These are phyloP conservation scores for Trichacis sp. DNA, from an alignment of 2,888 invertebrate genomes.

Conservation along the genomic window DNA sequence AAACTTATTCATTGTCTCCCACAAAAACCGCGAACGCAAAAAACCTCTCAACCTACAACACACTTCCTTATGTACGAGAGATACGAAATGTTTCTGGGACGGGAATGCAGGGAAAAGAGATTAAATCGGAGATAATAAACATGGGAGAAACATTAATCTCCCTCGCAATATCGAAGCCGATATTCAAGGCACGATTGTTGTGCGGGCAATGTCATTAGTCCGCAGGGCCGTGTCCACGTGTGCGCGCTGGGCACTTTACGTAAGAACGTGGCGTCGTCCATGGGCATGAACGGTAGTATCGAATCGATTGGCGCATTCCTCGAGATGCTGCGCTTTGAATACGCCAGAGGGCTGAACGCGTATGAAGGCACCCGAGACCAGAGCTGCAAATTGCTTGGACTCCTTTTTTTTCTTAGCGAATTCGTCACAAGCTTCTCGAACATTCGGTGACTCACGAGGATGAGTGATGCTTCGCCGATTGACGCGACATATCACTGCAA, in stretches of 20 bases:
- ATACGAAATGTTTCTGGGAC: too few relatives aligned
- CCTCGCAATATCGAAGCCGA: conserved; percentile 65
- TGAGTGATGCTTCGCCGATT: too few relatives aligned
- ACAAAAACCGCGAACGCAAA: too few relatives aligned
- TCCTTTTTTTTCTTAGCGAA: conserved; percentile 30
- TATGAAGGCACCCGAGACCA: conserved; percentile 29
- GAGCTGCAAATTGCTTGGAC: conserved; percentile 40
- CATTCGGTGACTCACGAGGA: conserved; percentile 13
- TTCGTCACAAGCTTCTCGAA: conserved; percentile 44
- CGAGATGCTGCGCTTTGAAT: conserved; percentile 61
- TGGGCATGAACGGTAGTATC: conserved; percentile 50
- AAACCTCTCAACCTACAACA: too few relatives aligned
- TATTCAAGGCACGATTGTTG: conserved; percentile 67
- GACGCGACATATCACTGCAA: too few relatives aligned
- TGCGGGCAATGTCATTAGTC: conserved; percentile 60
- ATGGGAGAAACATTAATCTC: conserved; percentile 64
- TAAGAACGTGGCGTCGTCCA: conserved; percentile 23
- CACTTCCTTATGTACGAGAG: too few relatives aligned
- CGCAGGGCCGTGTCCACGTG: conserved; percentile 44
- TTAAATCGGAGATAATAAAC: not conserved
- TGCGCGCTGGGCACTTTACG: conserved; percentile 37
- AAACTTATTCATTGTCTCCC: too few relatives aligned
- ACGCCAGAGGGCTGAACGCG: conserved; percentile 13
- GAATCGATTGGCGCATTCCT: conserved; percentile 66
- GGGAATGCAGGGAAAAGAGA: too few relatives aligned